Conservation (phyloP, 2,888 invertebrate genomes). For the Polydrusus cervinus region DNA sequence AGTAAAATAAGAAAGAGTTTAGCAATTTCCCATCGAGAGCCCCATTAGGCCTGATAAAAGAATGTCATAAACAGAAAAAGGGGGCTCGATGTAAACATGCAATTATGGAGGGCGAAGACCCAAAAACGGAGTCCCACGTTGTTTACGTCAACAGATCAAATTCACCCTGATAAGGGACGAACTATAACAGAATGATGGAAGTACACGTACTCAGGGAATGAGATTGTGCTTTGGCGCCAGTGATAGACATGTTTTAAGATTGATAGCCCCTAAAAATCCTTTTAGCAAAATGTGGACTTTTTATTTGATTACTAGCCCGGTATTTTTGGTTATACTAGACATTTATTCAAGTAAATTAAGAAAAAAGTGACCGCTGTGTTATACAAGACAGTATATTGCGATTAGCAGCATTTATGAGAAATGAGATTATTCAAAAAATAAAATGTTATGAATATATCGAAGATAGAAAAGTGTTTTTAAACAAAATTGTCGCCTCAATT, state of each 20-base stretch:
- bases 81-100: constrained; percentile 25
- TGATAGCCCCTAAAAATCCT: constrained; percentile 26
- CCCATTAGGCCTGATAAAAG: constrained; percentile 23
- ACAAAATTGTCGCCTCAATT: too few relatives aligned
- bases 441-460: too few relatives aligned
- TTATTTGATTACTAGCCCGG: background rate
- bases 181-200: background rate
- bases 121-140: constrained; percentile 18
- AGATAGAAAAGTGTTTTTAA: too few relatives aligned
- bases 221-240: constrained; percentile 44
- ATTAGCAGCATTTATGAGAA: too few relatives aligned
- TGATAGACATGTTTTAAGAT: constrained; percentile 41
- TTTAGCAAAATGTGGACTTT: constrained; percentile 7
- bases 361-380: too few relatives aligned
- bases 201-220: constrained; percentile 16
- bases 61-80: constrained; percentile 36
- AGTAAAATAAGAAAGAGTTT: constrained; percentile 23
- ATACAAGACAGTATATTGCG: too few relatives aligned
- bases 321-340: background rate
- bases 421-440: too few relatives aligned
- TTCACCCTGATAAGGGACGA: constrained; percentile 28
- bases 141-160: constrained; percentile 21
- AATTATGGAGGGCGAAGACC: constrained; percentile 34
- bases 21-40: constrained; percentile 9
- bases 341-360: too few relatives aligned